Conservation (phyloP, 2,888 invertebrate genomes). For the Plagiodera versicolora region DNA sequence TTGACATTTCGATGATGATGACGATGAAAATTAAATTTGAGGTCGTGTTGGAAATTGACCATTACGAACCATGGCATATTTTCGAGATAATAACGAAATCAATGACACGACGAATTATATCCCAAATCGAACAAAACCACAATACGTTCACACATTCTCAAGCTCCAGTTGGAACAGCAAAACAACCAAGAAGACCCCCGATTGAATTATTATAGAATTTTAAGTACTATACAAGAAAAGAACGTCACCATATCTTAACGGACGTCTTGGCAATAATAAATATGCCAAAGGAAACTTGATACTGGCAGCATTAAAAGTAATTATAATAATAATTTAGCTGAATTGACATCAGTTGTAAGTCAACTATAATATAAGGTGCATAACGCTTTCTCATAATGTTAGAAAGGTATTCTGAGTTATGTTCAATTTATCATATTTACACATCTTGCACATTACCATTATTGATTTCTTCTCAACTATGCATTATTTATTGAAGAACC, state of each 20-base stretch:
- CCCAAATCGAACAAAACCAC: not conserved
- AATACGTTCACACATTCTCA: constrained; percentile 1
- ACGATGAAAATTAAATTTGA: no score
- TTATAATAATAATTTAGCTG: constrained; percentile 52
- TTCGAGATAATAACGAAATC: no score
- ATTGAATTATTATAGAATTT: constrained; percentile 35
- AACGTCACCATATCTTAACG: constrained; percentile 37
- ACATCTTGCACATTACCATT: not conserved
- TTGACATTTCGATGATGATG: no score
- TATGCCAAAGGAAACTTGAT: constrained; percentile 51
- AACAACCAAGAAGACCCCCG: constrained; percentile 28
- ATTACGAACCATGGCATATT: no score
- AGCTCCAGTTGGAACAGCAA: constrained; percentile 6
- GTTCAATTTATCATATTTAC: constrained; percentile 26
- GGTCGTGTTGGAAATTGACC: no score
- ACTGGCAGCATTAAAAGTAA: constrained; percentile 51
- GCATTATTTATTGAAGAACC: not conserved
- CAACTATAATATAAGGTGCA: constrained; percentile 44
- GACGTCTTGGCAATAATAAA: constrained; percentile 45
- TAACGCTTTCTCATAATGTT: constrained; percentile 26
- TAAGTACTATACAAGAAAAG: constrained; percentile 36
- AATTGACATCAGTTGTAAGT: constrained; percentile 44
- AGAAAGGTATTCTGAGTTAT: constrained; percentile 20
- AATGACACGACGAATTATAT: no score
- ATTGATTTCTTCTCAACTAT: not conserved